Evolutionary conservation across 2,888 invertebrate species (phyloP).

Genomic region (Erynnis tages): DNA sequence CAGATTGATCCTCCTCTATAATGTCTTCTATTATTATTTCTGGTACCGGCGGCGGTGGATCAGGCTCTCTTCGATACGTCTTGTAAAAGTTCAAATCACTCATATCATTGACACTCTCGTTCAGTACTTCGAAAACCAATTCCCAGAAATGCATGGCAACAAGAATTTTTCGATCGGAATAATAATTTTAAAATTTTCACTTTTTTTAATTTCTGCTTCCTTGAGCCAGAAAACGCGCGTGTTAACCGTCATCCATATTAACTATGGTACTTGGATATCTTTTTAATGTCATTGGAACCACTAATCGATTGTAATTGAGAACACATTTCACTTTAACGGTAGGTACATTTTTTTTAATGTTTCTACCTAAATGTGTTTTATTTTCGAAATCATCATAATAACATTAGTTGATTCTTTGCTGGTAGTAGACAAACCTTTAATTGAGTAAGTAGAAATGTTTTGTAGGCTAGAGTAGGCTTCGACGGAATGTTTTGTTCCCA

Average conservation of each 20-base stretch:
- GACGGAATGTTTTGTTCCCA: too few relatives aligned
- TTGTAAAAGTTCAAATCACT: background rate
- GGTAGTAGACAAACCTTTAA: too few relatives aligned
- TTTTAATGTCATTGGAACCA: background rate
- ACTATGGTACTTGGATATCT: background rate
- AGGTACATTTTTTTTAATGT: too few relatives aligned
- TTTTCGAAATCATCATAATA: too few relatives aligned
- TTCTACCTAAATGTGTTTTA: too few relatives aligned
- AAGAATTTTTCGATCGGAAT: background rate
- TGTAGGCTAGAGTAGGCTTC: too few relatives aligned
- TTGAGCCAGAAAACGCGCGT: background rate
- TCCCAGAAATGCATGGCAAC: background rate
- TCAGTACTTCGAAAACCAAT: background rate
- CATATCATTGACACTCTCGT: background rate
- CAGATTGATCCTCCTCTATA: background rate
- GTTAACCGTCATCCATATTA: background rate
- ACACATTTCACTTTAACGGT: background rate
- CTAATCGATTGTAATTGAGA: conserved; percentile 1
- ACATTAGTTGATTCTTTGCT: too few relatives aligned
- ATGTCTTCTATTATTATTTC: too few relatives aligned
- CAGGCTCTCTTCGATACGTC: background rate
- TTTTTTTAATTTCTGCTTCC: background rate
- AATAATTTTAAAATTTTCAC: too few relatives aligned
- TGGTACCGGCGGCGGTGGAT: background rate
- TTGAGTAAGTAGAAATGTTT: too few relatives aligned